A percentile compares a stretch with the other conserved stretches of the same genome.
Conservation (phyloP, 2,797 vertebrate genomes). For the Neosilurus hyrtlii region DNA sequence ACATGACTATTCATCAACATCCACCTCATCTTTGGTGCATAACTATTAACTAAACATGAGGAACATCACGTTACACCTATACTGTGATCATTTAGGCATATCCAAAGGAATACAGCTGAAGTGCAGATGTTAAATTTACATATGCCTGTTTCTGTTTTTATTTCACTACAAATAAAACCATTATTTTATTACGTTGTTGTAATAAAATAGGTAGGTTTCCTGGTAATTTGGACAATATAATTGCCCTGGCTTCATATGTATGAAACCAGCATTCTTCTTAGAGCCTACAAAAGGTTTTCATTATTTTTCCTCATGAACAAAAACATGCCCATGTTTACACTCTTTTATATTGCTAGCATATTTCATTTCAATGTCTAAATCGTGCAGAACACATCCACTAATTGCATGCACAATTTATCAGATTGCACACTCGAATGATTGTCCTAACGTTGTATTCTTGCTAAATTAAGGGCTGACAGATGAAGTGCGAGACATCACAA, state of each 20-base stretch:
- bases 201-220: background rate
- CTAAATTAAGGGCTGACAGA: background rate
- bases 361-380: constrained; percentile 6
- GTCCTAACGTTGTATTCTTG: background rate
- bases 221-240: background rate
- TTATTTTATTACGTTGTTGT: background rate
- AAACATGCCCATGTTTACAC: background rate
- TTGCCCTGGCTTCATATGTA: background rate
- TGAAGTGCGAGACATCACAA: background rate
- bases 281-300: background rate
- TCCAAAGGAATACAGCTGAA: background rate
- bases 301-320: background rate
- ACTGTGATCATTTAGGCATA: background rate
- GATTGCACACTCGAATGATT: background rate
- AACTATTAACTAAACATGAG: too few relatives aligned
- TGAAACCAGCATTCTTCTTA: background rate
- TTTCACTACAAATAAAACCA: background rate
- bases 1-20: too few relatives aligned
- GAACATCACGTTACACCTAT: background rate
- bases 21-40: too few relatives aligned
- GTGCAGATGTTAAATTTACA: background rate
- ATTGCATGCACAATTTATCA: constrained; percentile 2
- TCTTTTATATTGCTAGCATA: background rate
- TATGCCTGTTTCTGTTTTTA: background rate
- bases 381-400: background rate